Base-by-base conservation (phyloP, 2,797 vertebrate species). In the Hyperoplus immaculatus region DNA sequence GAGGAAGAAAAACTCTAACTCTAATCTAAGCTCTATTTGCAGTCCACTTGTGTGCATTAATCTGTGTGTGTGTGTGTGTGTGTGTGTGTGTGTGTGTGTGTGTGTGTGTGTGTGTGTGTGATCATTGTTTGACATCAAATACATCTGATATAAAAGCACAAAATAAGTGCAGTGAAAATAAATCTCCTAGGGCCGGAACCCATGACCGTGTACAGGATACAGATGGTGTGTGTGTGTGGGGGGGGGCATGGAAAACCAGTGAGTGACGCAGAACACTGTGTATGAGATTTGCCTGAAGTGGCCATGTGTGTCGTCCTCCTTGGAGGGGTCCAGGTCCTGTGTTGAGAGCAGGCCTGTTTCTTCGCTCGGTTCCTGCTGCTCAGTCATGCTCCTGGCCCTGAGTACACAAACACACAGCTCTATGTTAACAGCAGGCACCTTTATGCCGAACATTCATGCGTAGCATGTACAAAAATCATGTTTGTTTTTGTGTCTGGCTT, bases 321-420 rank as follows among this genome's bases (percentile, higher is more conserved):
- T 95, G 84, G 88, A 77, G 69, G 91, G 79, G 10, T 95, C 93
- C 89, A 89, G 91, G 85, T 93, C 92, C 77, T 93, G 93, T 54
- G 91, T 75, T 1, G 92, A 47, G 85, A 92, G 69, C 84, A 92
- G 89, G 87, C 92, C 91, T 14, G 89, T 86, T 63, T 94, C 93
- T 79, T 94, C 93, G 21, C 72, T 85, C 68, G 81, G 92, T 73
- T 94, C 93, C 90, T 90, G 93, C 88, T 90, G 92, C 83, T 94
- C 93, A 15, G 86, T 93, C 93, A 95, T 94, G 89, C 82, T 93
- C 89, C 89, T 90, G 80, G 83, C 90, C 91, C 93, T 94, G 61
- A 74, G 87, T 8, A 92, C 85, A 94, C 87, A 94, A 86, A 93
- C 90, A 90, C 78, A 78, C 64, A 74, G 39, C 61, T 71, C 59